phyloP scores from a whole-genome alignment of 2,888 invertebrate genomes.

The Willowsia nigromaculata region DNA sequence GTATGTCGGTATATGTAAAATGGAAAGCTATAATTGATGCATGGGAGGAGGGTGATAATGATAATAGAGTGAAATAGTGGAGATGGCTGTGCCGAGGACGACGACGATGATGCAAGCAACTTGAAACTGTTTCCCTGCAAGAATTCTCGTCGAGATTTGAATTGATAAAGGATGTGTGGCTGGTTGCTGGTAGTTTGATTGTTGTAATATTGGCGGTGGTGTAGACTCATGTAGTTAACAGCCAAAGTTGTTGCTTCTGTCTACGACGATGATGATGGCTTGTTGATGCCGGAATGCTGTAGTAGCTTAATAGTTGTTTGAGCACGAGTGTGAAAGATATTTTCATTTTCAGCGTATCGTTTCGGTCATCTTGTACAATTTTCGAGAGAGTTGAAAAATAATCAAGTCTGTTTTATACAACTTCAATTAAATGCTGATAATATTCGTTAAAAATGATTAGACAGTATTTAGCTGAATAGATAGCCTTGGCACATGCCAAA shows the following conservation, averaged over 20 bases:
- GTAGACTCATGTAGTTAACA: neutral
- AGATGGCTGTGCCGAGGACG: neutral
- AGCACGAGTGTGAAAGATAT: slow-evolving; percentile 36
- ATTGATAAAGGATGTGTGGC: slow-evolving; percentile 27
- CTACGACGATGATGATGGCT: slow-evolving; percentile 2
- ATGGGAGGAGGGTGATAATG: slow-evolving; percentile 52
- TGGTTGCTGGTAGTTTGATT: neutral
- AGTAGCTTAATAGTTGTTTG: neutral
- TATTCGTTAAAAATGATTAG: slow-evolving; percentile 30
- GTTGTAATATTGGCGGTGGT: neutral
- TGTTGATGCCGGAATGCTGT: slow-evolving; percentile 2
- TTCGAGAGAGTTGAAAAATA: slow-evolving; percentile 11
- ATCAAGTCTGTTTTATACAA: slow-evolving; percentile 7
- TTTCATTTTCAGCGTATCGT: slow-evolving; percentile 36
- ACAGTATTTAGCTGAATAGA: slow-evolving; percentile 25
- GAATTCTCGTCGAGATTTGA: slow-evolving; percentile 29
- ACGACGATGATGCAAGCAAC: slow-evolving; percentile 35
- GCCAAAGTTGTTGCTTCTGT: slow-evolving; percentile 27
- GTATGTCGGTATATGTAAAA: neutral
- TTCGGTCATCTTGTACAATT: neutral
- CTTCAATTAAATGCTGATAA: slow-evolving; percentile 43
- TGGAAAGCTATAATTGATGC: neutral
- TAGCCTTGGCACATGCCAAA: slow-evolving; percentile 55
- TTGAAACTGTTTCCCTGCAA: slow-evolving; percentile 10
- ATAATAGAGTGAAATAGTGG: slow-evolving; percentile 1